A percentile compares a stretch with the other conserved stretches of the same genome.
Evolutionary conservation across 1,140 invertebrate genomes (phyloP).

Genomic region (Druon quercuslanigerum): DNA sequence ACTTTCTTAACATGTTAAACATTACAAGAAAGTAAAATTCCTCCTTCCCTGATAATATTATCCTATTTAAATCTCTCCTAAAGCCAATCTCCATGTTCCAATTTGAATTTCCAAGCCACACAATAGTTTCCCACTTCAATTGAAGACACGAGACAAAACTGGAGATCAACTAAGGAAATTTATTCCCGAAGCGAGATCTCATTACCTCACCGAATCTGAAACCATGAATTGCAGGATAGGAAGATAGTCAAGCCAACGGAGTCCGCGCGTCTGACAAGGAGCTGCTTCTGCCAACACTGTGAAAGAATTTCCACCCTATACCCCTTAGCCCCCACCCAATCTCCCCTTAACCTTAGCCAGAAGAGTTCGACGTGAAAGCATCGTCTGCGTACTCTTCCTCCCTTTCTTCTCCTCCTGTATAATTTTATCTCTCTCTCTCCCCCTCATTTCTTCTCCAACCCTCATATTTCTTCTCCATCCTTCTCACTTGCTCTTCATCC

Average conservation of each 20-base stretch:
- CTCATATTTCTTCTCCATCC: constrained; percentile 26
- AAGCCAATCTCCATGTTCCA: constrained; percentile 3
- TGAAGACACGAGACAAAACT: constrained; percentile 29
- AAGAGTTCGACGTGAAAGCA: constrained; percentile 47
- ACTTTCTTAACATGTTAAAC: too few species aligned
- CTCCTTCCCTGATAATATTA: too few species aligned
- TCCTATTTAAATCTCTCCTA: too few species aligned
- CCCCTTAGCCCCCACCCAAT: constrained; percentile 40
- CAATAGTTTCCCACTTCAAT: constrained; percentile 7
- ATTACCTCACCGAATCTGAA: constrained; percentile 28
- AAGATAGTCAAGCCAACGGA: constrained; percentile 37
- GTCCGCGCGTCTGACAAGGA: constrained; percentile 38
- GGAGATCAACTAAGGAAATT: constrained; percentile 22
- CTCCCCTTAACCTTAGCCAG: constrained; percentile 35
- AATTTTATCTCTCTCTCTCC: neutral
- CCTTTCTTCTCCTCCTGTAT: constrained; percentile 29
- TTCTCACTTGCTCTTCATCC: neutral
- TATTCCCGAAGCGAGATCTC: constrained; percentile 25
- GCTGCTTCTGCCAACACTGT: constrained; percentile 37
- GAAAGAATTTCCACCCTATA: constrained; percentile 48
- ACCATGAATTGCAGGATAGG: constrained; percentile 27
- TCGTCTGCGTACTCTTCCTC: constrained; percentile 31
- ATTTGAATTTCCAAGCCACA: neutral
- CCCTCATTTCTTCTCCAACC: constrained; percentile 12
- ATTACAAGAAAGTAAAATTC: too few species aligned